Evolutionary conservation across 2,113 vertebrate genomes (phyloP).

Genomic region (Crotophaga sulcirostris): DNA sequence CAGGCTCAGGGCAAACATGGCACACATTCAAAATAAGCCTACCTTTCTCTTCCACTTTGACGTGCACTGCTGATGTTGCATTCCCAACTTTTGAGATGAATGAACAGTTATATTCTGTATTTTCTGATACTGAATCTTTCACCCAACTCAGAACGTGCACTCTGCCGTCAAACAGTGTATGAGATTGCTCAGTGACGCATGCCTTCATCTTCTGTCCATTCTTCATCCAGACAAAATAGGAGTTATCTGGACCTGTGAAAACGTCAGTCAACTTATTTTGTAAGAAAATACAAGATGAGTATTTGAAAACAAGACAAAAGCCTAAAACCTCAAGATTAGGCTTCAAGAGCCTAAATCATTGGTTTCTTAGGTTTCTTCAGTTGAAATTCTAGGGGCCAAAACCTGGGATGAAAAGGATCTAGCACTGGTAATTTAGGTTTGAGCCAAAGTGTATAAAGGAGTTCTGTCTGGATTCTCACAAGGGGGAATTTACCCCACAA

Average conservation of each 20-base stretch:
- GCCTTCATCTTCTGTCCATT: constrained; percentile 77
- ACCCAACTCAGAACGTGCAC: constrained; percentile 89
- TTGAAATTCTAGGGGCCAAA: neutral
- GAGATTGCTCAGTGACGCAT: constrained; percentile 74
- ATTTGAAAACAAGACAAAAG: neutral
- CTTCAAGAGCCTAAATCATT: neutral
- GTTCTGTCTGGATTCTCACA: neutral
- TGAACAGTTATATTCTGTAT: constrained; percentile 84
- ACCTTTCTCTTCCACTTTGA: constrained; percentile 71
- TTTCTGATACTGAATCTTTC: constrained; percentile 75
- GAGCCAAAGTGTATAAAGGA: neutral
- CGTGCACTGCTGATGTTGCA: constrained; percentile 71
- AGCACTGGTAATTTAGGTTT: neutral
- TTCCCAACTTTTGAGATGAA: constrained; percentile 78
- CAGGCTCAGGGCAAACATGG: neutral
- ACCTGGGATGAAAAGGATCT: neutral
- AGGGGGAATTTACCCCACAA: neutral
- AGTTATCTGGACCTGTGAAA: constrained; percentile 82
- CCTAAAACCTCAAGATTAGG: neutral
- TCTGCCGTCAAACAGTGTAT: constrained; percentile 67
- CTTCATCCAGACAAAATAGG: constrained; percentile 86
- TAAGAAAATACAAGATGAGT: neutral
- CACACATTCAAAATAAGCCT: neutral
- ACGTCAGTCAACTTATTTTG: neutral
- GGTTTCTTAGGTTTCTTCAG: neutral